Conservation (phyloP, 2,113 vertebrate genomes). For the Microcebus murinus region DNA sequence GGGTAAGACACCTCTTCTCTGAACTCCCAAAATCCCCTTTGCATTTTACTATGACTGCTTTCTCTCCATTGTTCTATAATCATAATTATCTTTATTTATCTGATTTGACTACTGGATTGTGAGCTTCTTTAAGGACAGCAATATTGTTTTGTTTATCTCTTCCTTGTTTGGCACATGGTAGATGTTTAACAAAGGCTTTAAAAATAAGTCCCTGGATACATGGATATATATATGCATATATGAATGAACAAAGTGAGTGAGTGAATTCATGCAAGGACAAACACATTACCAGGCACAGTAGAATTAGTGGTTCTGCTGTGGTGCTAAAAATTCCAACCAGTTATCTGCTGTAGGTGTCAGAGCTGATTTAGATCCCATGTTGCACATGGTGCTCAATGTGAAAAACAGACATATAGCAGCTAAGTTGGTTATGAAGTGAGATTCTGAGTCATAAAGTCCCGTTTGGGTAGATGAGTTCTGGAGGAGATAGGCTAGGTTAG, state of each 20-base stretch:
- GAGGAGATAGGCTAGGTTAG: background rate
- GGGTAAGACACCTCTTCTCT: background rate
- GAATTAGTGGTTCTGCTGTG: background rate
- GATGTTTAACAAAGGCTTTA: slow-evolving; percentile 36
- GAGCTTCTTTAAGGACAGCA: background rate
- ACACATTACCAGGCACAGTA: background rate
- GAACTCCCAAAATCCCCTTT: background rate
- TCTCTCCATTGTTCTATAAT: background rate
- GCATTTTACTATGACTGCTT: background rate
- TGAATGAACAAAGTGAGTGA: background rate
- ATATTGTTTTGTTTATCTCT: background rate
- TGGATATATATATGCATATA: background rate
- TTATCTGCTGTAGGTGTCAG: background rate
- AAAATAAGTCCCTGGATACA: background rate
- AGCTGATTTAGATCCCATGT: background rate
- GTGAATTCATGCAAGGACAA: background rate
- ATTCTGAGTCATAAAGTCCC: background rate
- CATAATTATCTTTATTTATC: slow-evolving; percentile 5
- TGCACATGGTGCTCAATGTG: background rate
- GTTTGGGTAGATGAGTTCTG: background rate
- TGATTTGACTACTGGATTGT: background rate
- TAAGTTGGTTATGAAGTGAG: background rate
- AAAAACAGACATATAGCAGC: background rate
- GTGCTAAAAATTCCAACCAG: background rate
- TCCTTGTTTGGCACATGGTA: background rate